Evolutionary conservation across 2,888 invertebrate genomes (phyloP), one percentile per base, ranked within the genome.

Genomic region (Acheta domesticus): DNA sequence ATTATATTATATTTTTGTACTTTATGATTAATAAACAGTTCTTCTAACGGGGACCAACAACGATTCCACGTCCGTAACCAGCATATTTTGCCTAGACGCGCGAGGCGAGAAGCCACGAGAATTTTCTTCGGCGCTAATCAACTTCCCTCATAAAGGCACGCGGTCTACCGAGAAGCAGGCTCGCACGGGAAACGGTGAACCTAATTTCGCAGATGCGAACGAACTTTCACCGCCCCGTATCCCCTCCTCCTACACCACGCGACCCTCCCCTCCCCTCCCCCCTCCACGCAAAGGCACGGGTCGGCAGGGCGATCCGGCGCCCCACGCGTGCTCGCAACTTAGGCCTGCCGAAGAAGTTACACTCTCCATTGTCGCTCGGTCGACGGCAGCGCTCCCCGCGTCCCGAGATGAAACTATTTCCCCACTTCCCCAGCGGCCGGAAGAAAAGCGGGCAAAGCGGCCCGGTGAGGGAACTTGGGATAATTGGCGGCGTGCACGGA

Each of bases 401-500:
- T 1, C 62, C n/a, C n/a, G 62, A 62, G 62, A 62, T 14, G 16
- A 62, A 62, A 62, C 62, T 62, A 62, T 62, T 62, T 62, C n/a
- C 62, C 62, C 14, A 14, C n/a, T 62, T 19, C 62, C 16, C 62
- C 4, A 12, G 62, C 12, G 8, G 14, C n/a, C 62, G 62, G 16
- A 62, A 62, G 62, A 62, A 62, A n/a, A 62, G n/a, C 14, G n/a
- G 62, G n/a, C 62, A 8, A 62, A 14, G 62, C 16, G 62, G 16
- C 16, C 62, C 62, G 16, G 62, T 62, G 62, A 62, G 62, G n/a
- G 62, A 62, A 62, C 16, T 62, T 62, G 14, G 62, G 62, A 16
- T 62, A 62, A 62, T 62, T 62, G 62, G 62, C 62, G 16, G 62
- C 62, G 62, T 62, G 62, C n/a, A n/a, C 62, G 62, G n/a, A n/a